phyloP scores from a whole-genome alignment of 2,888 invertebrate genomes.

The Nemoura dubitans region DNA sequence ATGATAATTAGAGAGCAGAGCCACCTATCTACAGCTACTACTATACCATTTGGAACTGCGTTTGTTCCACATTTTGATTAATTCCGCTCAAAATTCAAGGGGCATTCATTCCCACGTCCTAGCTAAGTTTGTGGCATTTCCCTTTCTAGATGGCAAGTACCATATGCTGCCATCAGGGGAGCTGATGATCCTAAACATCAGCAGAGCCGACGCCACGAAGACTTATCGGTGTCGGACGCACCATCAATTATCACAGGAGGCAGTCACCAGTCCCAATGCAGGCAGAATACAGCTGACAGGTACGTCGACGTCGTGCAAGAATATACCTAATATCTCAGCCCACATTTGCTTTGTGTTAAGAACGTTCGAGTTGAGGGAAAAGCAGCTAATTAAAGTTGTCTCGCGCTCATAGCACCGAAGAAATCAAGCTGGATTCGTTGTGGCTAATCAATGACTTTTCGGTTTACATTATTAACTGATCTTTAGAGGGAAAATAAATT shows the following conservation, averaged over 20 bases:
- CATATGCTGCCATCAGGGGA: constrained; percentile 69
- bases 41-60: too few relatives aligned
- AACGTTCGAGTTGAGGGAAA: background rate
- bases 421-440: too few relatives aligned
- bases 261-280: constrained; percentile 67
- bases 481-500: too few relatives aligned
- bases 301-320: constrained; percentile 55
- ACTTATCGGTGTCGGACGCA: constrained; percentile 69
- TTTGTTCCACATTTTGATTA: background rate
- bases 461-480: too few relatives aligned
- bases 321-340: background rate
- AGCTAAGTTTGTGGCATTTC: background rate
- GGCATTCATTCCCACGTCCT: background rate
- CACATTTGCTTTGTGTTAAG: background rate
- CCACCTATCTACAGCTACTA: too few relatives aligned
- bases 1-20: background rate
- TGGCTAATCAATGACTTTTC: too few relatives aligned
- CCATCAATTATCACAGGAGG: constrained; percentile 69
- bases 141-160: constrained; percentile 64
- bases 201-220: constrained; percentile 65
- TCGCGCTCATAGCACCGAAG: too few relatives aligned
- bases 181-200: constrained; percentile 68
- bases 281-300: constrained; percentile 68
- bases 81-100: background rate
- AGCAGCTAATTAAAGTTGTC: too few relatives aligned